Base-by-base conservation (phyloP, 2,888 invertebrate species). In the Aphrophora alni region DNA sequence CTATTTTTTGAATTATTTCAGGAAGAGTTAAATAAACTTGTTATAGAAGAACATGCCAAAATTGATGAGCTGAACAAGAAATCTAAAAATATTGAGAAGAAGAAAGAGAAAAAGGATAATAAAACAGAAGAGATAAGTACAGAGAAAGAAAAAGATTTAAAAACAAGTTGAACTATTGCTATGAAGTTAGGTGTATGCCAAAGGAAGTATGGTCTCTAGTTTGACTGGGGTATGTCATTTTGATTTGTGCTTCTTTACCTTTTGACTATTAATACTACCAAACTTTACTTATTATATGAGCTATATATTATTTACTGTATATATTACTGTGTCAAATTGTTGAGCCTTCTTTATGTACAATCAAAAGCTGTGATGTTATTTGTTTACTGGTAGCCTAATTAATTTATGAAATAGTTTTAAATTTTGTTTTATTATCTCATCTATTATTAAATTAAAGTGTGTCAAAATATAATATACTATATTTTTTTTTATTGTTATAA, bases 11-110 rank as follows among this genome's bases (percentile, higher is more conserved):
- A 44, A 10, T 44, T 44, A 82, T 85, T 87, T 12, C 87, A 93
- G 93, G 92, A 92, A 14, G 94, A 94, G 83, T 88, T 94, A 5
- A 89, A 89, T 68, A 87, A 89, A 0, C 86, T 94, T 75, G 89
- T 93, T 0, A 87, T 89, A 26, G 87, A 86, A 10, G 94, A 93
- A 84, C 90, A 92, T 84, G 89, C 89, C 77, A 89, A 89, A 24
- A 88, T 93, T 73, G 91, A 91, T 7, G 86, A 85, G 0, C 88
- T 88, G 84, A 44, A 76, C 25, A 38, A 78, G 51, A 25, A 26
- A 26, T 69, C 70, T 69, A 73, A 38, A 51, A 70, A 78, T 59
- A 21, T 59, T 21, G 21, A n/a, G 21, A 73, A 51, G n/a, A 72
- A 71, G 44, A 24, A 38, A 70, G 71, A 71, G 38, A 27, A 71